Conservation (phyloP, 2,888 invertebrate genomes). For the Pandemis corylana region DNA sequence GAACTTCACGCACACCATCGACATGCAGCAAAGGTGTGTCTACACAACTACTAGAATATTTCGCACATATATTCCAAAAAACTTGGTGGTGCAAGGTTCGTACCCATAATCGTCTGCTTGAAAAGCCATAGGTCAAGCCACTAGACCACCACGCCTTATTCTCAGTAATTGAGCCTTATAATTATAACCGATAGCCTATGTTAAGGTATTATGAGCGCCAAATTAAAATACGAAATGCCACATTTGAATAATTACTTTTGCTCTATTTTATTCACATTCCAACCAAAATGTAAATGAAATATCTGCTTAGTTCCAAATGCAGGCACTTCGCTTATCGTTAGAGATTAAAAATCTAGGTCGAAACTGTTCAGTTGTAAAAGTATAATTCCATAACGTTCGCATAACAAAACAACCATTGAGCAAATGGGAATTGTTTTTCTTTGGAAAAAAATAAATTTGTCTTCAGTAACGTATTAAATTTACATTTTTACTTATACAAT, state of each 20-base stretch:
- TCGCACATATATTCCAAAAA: too few relatives aligned
- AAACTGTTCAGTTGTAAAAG: constrained; percentile 19
- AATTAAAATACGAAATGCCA: background rate
- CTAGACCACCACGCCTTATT: too few relatives aligned
- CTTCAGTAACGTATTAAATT: background rate
- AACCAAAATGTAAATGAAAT: background rate
- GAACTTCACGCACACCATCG: too few relatives aligned
- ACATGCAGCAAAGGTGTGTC: too few relatives aligned
- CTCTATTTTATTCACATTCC: background rate
- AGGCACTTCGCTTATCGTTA: constrained; percentile 27
- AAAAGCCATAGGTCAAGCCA: too few relatives aligned
- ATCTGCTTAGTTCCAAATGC: background rate
- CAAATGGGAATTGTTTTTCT: background rate
- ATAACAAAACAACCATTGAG: background rate
- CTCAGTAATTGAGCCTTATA: too few relatives aligned
- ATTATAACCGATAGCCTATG: background rate
- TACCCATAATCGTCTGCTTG: too few relatives aligned
- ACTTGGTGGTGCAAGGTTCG: too few relatives aligned
- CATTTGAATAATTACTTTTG: background rate
- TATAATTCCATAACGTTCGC: constrained; percentile 25
- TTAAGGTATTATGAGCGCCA: too few relatives aligned
- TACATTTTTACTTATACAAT: background rate
- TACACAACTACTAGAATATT: too few relatives aligned
- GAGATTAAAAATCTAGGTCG: constrained; percentile 38
- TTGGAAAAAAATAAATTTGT: background rate